Evolutionary conservation across 2,888 invertebrate species (phyloP), one percentile per base, ranked within the genome.

Genomic region (Drosophila austrosaltans): DNA sequence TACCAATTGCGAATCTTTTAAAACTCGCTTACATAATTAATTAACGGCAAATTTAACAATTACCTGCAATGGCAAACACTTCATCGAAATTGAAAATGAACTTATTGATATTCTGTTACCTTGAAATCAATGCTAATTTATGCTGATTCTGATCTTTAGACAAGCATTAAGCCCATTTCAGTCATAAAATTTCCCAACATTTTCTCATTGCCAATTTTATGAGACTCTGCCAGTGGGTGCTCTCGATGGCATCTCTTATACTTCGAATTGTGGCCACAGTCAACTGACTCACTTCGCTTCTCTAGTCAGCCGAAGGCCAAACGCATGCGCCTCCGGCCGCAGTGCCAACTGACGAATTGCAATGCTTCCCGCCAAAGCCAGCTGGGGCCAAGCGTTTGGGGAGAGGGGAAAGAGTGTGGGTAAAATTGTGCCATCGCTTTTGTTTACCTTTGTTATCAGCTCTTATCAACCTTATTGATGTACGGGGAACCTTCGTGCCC

Each of bases 391-490:
- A 40, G 30, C 22, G 10, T 63, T 56, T 59, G 42, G 48, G 25
- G 53, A 44, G 25, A 3, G 20, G 22, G 12, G 2, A 30, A 8
- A 36, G 44, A 7, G 44, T 12, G 25, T 48, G 48, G 7, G 42
- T 12, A 32, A 54, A 36, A 57, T 54, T 57, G 22, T 53, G 71
- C 64, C 59, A 58, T 65, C 64, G 63, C 42, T 64, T 81, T 85
- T 85, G 85, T 85, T 85, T 85, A 85, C 85, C 82, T 85, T 88
- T 86, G 81, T 88, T 85, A 85, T 85, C 85, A 88, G 87, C 69
- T 84, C 86, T 85, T 84, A 86, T 84, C 83, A 86, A 72, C 66
- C 65, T 65, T 64, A 72, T 79, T 66, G 77, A 67, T 62, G 53
- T 60, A 40, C 66, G 53, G 56, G 59, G 63, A 28, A 53, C 39